These are phyloP conservation scores for Scaptomyza polygonia DNA, from an alignment of 2,888 invertebrate species.

Conservation along the genomic window DNA sequence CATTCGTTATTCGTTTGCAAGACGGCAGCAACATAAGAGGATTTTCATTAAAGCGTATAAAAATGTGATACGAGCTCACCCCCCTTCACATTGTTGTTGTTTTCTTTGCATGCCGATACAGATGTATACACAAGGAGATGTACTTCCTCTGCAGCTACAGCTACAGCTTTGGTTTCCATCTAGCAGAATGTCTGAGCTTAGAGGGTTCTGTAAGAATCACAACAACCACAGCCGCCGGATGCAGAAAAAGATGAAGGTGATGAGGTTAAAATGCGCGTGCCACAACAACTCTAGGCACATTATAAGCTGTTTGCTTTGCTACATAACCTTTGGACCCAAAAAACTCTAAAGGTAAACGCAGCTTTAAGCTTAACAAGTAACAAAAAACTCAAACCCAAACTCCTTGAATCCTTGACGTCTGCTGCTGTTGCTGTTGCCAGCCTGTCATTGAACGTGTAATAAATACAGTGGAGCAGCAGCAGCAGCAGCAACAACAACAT, in stretches of 20 bases:
- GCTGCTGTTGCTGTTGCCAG: conserved; percentile 40
- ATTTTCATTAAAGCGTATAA: conserved; percentile 77
- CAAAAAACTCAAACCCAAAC: conserved; percentile 4
- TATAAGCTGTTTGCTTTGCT: conserved; percentile 22
- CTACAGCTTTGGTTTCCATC: background rate
- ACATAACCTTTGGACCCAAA: conserved; percentile 65
- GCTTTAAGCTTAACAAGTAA: conserved; percentile 25
- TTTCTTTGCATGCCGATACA: conserved; percentile 63
- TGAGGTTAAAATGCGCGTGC: conserved; percentile 66
- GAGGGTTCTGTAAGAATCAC: conserved; percentile 5
- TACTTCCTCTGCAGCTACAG: conserved; percentile 6
- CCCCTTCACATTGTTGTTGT: conserved; percentile 4
- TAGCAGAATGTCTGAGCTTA: background rate
- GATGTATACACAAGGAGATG: background rate
- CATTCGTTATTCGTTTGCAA: conserved; percentile 22
- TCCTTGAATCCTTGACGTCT: conserved; percentile 18
- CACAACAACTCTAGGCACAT: conserved; percentile 44
- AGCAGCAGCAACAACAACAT: conserved; percentile 13
- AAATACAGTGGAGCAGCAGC: conserved; percentile 60
- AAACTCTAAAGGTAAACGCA: conserved; percentile 48
- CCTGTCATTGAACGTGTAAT: conserved; percentile 75
- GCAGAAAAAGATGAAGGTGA: background rate
- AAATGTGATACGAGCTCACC: conserved; percentile 35
- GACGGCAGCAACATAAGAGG: conserved; percentile 65
- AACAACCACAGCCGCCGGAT: conserved; percentile 38